These are phyloP conservation scores for Propithecus coquereli DNA, from an alignment of 2,113 vertebrate genomes.

Conservation along the genomic window DNA sequence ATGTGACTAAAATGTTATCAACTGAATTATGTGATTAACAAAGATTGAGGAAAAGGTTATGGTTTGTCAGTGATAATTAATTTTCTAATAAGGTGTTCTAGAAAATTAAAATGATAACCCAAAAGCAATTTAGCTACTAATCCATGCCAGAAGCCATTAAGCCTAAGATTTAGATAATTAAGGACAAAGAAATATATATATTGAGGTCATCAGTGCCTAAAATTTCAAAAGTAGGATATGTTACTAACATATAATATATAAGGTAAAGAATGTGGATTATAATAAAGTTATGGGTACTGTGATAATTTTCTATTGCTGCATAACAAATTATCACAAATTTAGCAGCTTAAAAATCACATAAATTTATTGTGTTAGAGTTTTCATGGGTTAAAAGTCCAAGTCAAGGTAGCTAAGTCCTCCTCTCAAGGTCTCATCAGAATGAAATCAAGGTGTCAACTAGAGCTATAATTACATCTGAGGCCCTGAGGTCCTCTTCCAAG, in stretches of 20 bases:
- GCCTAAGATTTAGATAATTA: not conserved
- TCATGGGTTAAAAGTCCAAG: not conserved
- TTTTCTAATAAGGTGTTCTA: not conserved
- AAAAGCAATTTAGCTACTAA: not conserved
- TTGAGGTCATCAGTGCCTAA: not conserved
- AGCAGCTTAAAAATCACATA: not conserved
- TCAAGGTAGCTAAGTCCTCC: not conserved
- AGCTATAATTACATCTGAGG: not conserved
- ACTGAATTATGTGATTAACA: not conserved
- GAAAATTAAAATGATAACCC: constrained; percentile 32
- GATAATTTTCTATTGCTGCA: not conserved
- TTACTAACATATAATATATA: not conserved
- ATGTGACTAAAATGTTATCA: not conserved
- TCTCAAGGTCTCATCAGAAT: not conserved
- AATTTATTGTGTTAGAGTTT: not conserved
- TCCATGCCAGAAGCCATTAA: constrained; percentile 6
- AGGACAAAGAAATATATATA: constrained; percentile 14
- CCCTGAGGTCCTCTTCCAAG: not conserved
- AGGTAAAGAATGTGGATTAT: not conserved
- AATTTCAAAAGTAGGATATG: constrained; percentile 8
- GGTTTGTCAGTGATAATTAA: not conserved
- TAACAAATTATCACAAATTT: not conserved
- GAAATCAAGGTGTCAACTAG: not conserved
- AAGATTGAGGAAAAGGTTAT: not conserved
- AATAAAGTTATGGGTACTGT: constrained; percentile 24